Percentiles rank a stretch among this genome's conserved stretches.
Evolutionary conservation across 2,888 invertebrate species (phyloP).

Genomic region (Adelognathus sp.): DNA sequence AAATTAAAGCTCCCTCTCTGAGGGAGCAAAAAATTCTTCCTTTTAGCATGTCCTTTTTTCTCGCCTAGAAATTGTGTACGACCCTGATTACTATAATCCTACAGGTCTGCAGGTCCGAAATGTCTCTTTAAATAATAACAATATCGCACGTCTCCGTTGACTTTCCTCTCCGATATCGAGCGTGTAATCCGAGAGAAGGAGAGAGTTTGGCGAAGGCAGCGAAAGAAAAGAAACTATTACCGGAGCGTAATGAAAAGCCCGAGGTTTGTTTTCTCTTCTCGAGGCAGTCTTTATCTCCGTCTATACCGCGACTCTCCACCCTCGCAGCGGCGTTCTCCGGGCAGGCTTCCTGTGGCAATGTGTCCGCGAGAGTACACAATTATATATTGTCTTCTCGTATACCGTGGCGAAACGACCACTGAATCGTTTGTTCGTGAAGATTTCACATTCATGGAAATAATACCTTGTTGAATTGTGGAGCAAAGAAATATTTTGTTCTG

Average conservation of each 20-base stretch:
- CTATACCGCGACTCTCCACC: background rate
- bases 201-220: too few species aligned
- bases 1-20: background rate
- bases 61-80: background rate
- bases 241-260: conserved; percentile 42
- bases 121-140: conserved; percentile 8
- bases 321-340: background rate
- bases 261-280: conserved; percentile 37
- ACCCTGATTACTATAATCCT: too few species aligned
- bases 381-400: conserved; percentile 6
- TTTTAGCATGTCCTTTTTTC: too few species aligned
- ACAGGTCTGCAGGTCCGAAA: background rate
- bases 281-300: background rate
- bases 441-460: conserved; percentile 2
- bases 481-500: background rate
- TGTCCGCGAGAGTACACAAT: conserved; percentile 4
- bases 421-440: background rate
- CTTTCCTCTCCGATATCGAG: background rate
- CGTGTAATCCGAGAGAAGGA: background rate
- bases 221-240: conserved; percentile 7
- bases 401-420: background rate
- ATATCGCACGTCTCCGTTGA: background rate
- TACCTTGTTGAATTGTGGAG: background rate
- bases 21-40: background rate
- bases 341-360: background rate